Conservation (phyloP, 2,113 vertebrate genomes). For the Serilophus lunatus region DNA sequence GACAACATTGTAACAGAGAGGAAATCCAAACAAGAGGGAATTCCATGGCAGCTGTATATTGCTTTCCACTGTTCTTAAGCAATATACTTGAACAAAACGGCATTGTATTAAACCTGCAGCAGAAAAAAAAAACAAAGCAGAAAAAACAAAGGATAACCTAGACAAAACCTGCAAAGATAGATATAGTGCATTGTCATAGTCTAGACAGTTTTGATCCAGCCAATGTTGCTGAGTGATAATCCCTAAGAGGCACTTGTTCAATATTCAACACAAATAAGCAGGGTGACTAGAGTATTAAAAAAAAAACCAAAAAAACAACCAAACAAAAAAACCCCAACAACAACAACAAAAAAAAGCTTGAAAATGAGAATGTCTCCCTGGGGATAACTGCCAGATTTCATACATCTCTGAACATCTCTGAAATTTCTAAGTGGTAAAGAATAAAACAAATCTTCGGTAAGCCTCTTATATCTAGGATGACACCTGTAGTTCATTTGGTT, state of each 20-base stretch:
- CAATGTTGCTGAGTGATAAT: not conserved
- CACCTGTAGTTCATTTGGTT: not conserved
- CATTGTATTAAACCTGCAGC: not conserved
- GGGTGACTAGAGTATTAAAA: not conserved
- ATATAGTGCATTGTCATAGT: not conserved
- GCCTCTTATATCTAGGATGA: not conserved
- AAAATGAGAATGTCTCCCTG: not conserved
- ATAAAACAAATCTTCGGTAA: not conserved
- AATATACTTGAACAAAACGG: not conserved
- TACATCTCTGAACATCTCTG: not conserved
- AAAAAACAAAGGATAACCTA: not conserved
- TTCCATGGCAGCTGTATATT: not conserved
- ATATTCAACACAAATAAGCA: constrained; percentile 20
- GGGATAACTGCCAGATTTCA: not conserved
- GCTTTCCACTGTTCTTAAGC: not conserved
- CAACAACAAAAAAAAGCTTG: not conserved
- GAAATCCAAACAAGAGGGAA: not conserved
- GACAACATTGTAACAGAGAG: not conserved
- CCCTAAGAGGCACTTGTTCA: not conserved
- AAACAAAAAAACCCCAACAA: too few species aligned
- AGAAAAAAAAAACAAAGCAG: not conserved
- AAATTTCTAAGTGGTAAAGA: not conserved
- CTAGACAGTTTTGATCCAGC: not conserved
- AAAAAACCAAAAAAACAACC: too few species aligned
- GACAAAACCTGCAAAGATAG: not conserved